Evolutionary conservation across 2,113 vertebrate species (phyloP), one percentile per base, ranked within the genome.

Genomic region (Merops nubicus): DNA sequence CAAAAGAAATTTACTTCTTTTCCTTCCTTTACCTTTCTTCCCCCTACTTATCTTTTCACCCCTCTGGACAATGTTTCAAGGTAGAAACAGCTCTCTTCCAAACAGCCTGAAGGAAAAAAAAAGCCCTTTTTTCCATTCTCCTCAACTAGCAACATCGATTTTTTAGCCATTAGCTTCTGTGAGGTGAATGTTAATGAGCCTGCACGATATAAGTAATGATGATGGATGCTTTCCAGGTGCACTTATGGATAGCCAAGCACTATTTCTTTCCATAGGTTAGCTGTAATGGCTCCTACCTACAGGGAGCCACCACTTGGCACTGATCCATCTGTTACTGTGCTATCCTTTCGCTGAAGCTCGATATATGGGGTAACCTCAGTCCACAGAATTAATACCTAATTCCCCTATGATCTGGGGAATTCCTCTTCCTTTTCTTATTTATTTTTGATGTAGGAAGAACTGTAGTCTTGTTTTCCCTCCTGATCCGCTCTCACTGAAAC

Each of bases 171-270:
- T 94, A 88, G 51, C 22, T 87, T 67, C 63, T 67, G 75, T 93
- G 95, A 91, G 76, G 57, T 54, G 93, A 92, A 81, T 94, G 85
- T 16, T 87, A 92, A 95, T 89, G 40, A 84, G 47, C 19, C 54
- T 50, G 70, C 53, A 74, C 1, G 1, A 47, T 34, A 2, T 42
- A 84, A 76, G 47, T 83, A 87, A 95, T 68, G 65, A 92, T 70
- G 85, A 92, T 75, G 77, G 88, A 95, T 95, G 48, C 14, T 92
- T 94, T 91, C 92, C 96, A 93, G 7, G 2, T 88, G 85, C 54
- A 57, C 31, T 50, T 82, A 63, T 34, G 73, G 93, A 38, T 43
- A 91, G 65, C 50, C 74, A 92, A 88, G 63, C 50, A 70, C 45
- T 74, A 54, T 88, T 93, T 91, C 56, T 65, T 91, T 84, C 91